Evolutionary conservation across 2,888 invertebrate species (phyloP).

Genomic region (Priapulus caudatus): DNA sequence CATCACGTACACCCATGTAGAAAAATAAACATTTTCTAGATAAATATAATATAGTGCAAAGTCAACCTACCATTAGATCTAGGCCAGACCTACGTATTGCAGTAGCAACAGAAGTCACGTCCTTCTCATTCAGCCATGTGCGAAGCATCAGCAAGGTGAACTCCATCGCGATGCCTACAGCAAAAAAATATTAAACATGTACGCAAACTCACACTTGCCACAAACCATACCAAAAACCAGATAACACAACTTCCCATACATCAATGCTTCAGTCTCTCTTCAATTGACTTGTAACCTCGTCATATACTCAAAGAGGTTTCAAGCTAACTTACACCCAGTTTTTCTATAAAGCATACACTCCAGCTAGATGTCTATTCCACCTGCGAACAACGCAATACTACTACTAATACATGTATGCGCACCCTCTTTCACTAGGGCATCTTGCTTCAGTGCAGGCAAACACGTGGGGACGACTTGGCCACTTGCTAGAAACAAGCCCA

Average conservation of each 20-base stretch:
- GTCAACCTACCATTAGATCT: constrained; percentile 34
- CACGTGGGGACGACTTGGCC: constrained; percentile 79
- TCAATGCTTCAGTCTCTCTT: too few relatives aligned
- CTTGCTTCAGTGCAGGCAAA: constrained; percentile 47
- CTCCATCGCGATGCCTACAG: constrained; percentile 74
- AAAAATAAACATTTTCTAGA: too few relatives aligned
- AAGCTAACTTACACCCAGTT: too few relatives aligned
- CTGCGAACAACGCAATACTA: too few relatives aligned
- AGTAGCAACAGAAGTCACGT: constrained; percentile 39
- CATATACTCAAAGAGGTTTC: too few relatives aligned
- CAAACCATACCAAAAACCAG: not conserved
- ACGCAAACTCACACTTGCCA: not conserved
- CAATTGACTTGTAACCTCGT: too few relatives aligned
- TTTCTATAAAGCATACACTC: too few relatives aligned
- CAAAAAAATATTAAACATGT: constrained; percentile 47
- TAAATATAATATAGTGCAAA: too few relatives aligned
- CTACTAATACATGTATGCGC: constrained; percentile 4
- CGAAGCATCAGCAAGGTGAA: constrained; percentile 85
- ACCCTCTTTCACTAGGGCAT: constrained; percentile 57
- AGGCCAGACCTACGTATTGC: constrained; percentile 31
- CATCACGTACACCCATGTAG: too few relatives aligned
- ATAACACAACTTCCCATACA: too few relatives aligned
- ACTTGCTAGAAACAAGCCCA: constrained; percentile 84
- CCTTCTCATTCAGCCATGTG: constrained; percentile 80
- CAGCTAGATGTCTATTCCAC: too few relatives aligned